These are phyloP conservation scores for Rugalucina vietnamica DNA, from an alignment of 2,888 invertebrate species.

Conservation along the genomic window DNA sequence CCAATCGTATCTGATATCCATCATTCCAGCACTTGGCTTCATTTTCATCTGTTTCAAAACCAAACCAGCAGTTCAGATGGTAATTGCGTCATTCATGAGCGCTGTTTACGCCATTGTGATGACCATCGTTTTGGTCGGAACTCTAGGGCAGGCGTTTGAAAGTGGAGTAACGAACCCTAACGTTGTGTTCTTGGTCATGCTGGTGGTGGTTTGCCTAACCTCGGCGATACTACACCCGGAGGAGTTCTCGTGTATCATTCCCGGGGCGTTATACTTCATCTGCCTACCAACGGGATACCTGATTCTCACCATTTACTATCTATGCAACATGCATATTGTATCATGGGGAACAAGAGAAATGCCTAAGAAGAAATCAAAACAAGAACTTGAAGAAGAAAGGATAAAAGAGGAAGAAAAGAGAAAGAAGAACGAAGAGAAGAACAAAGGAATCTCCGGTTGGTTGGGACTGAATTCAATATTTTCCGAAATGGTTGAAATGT, in stretches of 20 bases:
- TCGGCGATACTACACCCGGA: slow-evolving; percentile 99
- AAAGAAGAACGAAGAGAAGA: slow-evolving; percentile 89
- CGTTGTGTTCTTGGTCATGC: slow-evolving; percentile 74
- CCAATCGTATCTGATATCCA: slow-evolving; percentile 97
- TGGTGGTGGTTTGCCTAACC: slow-evolving; percentile 97
- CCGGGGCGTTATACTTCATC: slow-evolving; percentile 91
- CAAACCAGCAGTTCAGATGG: slow-evolving; percentile 94
- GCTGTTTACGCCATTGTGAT: slow-evolving; percentile 98
- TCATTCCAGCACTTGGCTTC: slow-evolving; percentile 95
- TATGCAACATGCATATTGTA: slow-evolving; percentile 97
- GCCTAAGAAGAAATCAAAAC: slow-evolving; percentile 79
- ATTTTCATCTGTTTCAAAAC: slow-evolving; percentile 97
- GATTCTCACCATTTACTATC: slow-evolving; percentile 94
- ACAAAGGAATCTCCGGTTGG: slow-evolving; percentile 87
- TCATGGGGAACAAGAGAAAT: slow-evolving; percentile 97
- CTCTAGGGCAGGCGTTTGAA: slow-evolving; percentile 97
- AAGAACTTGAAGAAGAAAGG: slow-evolving; percentile 90
- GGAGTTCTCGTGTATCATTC: slow-evolving; percentile 87
- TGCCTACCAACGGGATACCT: slow-evolving; percentile 98
- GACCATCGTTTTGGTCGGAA: slow-evolving; percentile 99
- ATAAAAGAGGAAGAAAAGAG: slow-evolving; percentile 86
- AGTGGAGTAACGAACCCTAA: slow-evolving; percentile 88
- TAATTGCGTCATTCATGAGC: slow-evolving; percentile 83
- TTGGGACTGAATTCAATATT: slow-evolving; percentile 69
- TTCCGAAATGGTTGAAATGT: slow-evolving; percentile 69